Percentiles rank a stretch among this genome's conserved stretches.
Evolutionary conservation across 2,113 vertebrate genomes (phyloP).

Genomic region (Chionis minor): DNA sequence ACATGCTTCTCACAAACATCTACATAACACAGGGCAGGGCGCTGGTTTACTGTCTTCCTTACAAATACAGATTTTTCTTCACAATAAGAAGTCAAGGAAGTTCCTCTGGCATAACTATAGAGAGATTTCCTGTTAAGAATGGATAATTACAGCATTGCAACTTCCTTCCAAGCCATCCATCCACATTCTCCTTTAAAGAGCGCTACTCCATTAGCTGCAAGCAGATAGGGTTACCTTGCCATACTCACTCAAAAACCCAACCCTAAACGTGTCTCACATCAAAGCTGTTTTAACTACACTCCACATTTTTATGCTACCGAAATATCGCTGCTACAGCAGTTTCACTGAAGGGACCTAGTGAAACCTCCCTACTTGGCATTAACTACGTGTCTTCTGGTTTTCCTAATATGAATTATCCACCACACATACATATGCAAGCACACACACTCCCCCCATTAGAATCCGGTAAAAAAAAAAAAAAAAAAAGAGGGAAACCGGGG

Average conservation of each 20-base stretch:
- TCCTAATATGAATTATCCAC: neutral
- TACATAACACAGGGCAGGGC: neutral
- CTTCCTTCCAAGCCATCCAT: conserved; percentile 55
- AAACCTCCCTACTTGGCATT: neutral
- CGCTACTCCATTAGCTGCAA: neutral
- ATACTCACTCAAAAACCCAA: neutral
- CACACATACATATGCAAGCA: neutral
- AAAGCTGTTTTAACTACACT: neutral
- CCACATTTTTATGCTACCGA: neutral
- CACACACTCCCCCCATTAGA: neutral
- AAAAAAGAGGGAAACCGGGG: neutral
- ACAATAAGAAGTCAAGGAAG: conserved; percentile 34
- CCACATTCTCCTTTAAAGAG: conserved; percentile 55
- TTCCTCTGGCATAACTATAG: neutral
- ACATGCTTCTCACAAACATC: neutral
- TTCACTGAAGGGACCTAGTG: neutral
- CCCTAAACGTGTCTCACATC: neutral
- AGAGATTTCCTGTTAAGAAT: conserved; percentile 37
- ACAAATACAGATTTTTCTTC: neutral
- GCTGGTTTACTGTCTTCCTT: neutral
- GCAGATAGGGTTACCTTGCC: neutral
- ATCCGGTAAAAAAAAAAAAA: neutral
- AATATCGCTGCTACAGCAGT: rapidly evolving
- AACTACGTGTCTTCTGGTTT: neutral
- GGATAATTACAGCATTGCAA: conserved; percentile 35